Evolutionary conservation across 2,888 invertebrate species (phyloP).

Genomic region (Limnephilus rhombicus): DNA sequence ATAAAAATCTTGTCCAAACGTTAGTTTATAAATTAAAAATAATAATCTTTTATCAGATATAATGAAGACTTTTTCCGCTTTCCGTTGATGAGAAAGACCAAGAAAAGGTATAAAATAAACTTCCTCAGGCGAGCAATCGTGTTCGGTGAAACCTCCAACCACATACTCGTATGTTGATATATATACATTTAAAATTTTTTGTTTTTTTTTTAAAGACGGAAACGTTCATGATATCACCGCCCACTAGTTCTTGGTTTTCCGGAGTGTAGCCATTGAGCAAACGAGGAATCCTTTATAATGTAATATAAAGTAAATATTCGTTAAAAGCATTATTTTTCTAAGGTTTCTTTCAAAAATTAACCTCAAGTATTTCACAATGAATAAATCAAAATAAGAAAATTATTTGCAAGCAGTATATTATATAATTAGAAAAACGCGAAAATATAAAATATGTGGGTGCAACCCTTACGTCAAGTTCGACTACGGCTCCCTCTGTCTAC

Average conservation of each 20-base stretch:
- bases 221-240: background rate
- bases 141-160: background rate
- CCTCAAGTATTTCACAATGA: background rate
- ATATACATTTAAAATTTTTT: background rate
- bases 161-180: background rate
- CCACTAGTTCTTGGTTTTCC: background rate
- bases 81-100: background rate
- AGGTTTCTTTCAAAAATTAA: background rate
- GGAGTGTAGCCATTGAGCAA: no score
- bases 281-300: background rate
- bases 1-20: no score
- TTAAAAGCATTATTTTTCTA: background rate
- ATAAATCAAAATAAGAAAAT: background rate
- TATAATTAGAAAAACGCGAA: no score
- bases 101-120: background rate
- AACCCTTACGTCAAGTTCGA: no score
- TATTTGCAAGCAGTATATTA: background rate
- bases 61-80: background rate
- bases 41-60: background rate
- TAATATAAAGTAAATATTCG: background rate
- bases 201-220: background rate
- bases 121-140: background rate
- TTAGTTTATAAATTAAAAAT: no score
- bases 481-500: no score
- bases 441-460: no score